A percentile compares a stretch with the other conserved stretches of the same genome.
These are phyloP conservation scores for Okapia johnstoni DNA, from an alignment of 2,113 vertebrate genomes.

Conservation along the genomic window DNA sequence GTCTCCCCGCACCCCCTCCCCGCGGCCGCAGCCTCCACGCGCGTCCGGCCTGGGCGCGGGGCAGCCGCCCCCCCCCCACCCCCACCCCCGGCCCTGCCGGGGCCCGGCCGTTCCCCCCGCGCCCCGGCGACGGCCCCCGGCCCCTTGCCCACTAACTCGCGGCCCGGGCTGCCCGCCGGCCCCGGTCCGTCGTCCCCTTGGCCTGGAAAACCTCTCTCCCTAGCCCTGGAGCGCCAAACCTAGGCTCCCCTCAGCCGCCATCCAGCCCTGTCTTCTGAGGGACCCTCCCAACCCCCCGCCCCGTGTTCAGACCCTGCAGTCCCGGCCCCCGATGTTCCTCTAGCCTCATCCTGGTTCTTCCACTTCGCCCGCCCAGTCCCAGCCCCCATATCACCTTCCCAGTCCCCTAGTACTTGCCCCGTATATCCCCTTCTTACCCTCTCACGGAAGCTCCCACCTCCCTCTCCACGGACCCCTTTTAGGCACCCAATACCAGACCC, in stretches of 20 bases:
- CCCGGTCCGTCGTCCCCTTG: not conserved
- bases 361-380: not conserved
- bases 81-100: not conserved
- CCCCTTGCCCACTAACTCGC: not conserved
- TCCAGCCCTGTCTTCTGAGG: not conserved
- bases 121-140: not conserved
- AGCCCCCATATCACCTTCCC: not conserved
- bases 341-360: not conserved
- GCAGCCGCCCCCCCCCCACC: not conserved
- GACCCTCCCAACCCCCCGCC: not conserved
- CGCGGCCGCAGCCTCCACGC: not conserved
- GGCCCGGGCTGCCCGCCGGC: not conserved
- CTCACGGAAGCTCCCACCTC: not conserved
- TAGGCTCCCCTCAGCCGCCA: not conserved
- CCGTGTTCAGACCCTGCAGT: not conserved
- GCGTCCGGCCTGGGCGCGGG: not conserved
- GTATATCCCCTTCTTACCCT: not conserved
- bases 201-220: not conserved
- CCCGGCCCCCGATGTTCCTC: not conserved
- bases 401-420: not conserved
- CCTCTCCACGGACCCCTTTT: not conserved
- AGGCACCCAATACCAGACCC: not conserved
- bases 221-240: not conserved
- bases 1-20: not conserved
- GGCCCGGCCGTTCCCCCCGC: not conserved